phyloP scores from a whole-genome alignment of 2,113 vertebrate species.

The Platichthys stellatus region DNA sequence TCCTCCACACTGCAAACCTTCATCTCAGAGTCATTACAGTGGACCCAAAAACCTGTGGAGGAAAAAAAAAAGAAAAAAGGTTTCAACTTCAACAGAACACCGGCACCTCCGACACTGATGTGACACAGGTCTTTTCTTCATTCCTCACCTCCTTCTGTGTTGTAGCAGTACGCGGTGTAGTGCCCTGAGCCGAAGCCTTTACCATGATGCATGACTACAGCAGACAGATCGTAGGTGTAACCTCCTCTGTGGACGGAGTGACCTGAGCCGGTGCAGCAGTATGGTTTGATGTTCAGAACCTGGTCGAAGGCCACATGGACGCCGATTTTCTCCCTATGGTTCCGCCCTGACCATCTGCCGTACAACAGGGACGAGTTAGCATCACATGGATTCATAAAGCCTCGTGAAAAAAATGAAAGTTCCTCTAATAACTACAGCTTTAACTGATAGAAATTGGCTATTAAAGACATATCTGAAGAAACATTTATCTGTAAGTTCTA shows the following conservation, averaged over 20 bases:
- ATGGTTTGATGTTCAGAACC: constrained; percentile 98
- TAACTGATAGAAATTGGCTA: too few relatives aligned
- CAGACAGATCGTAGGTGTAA: constrained; percentile 97
- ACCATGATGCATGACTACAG: constrained; percentile 99
- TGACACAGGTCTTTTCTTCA: neutral
- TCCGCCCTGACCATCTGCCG: constrained; percentile 97
- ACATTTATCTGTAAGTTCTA: too few relatives aligned
- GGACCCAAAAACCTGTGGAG: constrained; percentile 96
- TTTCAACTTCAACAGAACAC: neutral
- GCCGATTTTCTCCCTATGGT: constrained; percentile 99
- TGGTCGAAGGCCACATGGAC: constrained; percentile 99
- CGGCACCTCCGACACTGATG: neutral
- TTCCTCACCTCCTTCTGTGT: constrained; percentile 98
- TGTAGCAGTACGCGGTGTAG: constrained; percentile 99
- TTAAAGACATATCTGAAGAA: too few relatives aligned
- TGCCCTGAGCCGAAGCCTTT: constrained; percentile 99
- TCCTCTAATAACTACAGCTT: too few relatives aligned
- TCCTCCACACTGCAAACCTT: constrained; percentile 99
- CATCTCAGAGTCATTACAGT: constrained; percentile 99
- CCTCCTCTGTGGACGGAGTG: constrained; percentile 89
- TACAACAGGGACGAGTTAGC: constrained; percentile 39
- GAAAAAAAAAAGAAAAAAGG: neutral
- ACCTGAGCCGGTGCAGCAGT: constrained; percentile 93
- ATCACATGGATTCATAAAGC: neutral
- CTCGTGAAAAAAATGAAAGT: too few relatives aligned